These are phyloP conservation scores for Plebejus melissa DNA, from an alignment of 2,888 invertebrate species.

Conservation along the genomic window DNA sequence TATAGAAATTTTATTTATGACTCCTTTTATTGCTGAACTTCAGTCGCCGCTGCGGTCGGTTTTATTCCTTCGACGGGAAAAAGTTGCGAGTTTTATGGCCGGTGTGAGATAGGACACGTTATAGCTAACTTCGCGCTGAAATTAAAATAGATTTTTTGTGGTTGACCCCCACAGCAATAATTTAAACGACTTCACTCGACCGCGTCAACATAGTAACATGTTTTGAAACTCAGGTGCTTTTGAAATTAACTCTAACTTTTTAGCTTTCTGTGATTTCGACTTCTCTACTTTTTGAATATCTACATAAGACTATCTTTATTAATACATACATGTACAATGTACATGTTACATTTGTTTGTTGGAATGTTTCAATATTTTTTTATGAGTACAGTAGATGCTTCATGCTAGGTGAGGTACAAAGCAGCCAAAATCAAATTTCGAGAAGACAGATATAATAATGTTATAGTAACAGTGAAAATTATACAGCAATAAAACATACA, in stretches of 20 bases:
- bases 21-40: slow-evolving; percentile 76
- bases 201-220: background rate
- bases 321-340: no score
- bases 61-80: slow-evolving; percentile 74
- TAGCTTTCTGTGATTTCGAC: background rate
- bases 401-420: no score
- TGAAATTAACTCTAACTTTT: background rate
- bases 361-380: no score
- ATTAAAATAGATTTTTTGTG: slow-evolving; percentile 70
- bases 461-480: no score
- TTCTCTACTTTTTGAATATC: background rate
- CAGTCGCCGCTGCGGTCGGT: slow-evolving; percentile 75
- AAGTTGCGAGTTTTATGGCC: slow-evolving; percentile 75
- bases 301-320: background rate
- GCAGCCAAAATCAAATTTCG: no score
- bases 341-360: no score
- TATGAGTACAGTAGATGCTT: no score
- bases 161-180: slow-evolving; percentile 47
- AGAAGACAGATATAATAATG: no score
- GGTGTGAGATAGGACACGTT: slow-evolving; percentile 76
- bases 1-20: slow-evolving; percentile 72
- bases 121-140: slow-evolving; percentile 68
- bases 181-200: slow-evolving; percentile 29
- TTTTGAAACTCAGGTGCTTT: slow-evolving; percentile 1
- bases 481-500: no score